Evolutionary conservation across 2,113 vertebrate species (phyloP).

Genomic region (Amphilophus citrinellus): DNA sequence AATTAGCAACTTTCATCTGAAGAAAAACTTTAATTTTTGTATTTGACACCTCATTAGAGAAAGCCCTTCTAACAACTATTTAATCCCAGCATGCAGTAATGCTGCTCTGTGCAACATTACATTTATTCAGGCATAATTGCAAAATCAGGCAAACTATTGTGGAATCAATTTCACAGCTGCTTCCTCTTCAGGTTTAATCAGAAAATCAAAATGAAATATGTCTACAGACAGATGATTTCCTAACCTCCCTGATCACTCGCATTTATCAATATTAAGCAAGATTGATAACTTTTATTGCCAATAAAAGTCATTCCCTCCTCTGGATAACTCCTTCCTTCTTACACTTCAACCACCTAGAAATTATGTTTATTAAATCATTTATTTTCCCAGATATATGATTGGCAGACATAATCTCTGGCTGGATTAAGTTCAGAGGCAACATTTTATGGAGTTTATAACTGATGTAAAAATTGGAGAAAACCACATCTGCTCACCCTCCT

Average conservation of each 20-base stretch:
- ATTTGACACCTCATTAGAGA: background rate
- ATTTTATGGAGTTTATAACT: background rate
- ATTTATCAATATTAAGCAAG: background rate
- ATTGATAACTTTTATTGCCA: background rate
- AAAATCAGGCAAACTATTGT: slow-evolving; percentile 44
- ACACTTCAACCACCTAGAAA: background rate
- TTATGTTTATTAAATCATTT: background rate
- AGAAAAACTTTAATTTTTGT: background rate
- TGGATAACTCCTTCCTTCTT: background rate
- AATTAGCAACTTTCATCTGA: background rate
- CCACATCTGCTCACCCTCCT: background rate
- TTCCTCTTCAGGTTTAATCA: slow-evolving; percentile 39
- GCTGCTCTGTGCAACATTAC: background rate
- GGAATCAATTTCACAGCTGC: slow-evolving; percentile 53
- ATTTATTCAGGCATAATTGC: slow-evolving; percentile 23
- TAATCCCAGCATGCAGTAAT: background rate
- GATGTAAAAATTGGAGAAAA: background rate
- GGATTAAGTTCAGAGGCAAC: slow-evolving; percentile 5
- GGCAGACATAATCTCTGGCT: background rate
- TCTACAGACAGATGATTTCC: background rate
- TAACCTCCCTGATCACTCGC: background rate
- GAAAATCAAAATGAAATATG: slow-evolving; percentile 25
- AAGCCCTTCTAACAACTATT: background rate
- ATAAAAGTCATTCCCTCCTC: background rate
- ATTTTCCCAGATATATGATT: background rate